A percentile compares a stretch with the other conserved stretches of the same genome.
phyloP scores from a whole-genome alignment of 35 echinoderm and acorn worm genomes.

The Diadema setosum region DNA sequence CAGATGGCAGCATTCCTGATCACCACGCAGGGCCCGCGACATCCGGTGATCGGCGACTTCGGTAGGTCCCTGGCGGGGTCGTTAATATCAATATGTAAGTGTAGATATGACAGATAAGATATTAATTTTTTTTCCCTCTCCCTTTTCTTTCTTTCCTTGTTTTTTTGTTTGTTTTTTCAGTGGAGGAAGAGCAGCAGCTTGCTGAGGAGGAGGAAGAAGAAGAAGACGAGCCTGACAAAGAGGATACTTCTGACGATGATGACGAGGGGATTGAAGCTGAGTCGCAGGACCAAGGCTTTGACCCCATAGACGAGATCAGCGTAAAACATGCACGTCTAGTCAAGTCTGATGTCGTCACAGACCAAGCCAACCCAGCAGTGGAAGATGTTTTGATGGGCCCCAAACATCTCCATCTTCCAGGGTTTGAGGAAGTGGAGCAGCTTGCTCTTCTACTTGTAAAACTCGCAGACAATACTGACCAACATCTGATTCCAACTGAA shows the following conservation, averaged over 20 bases:
- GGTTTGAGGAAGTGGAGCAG: constrained; percentile 8
- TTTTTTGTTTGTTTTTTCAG: too few relatives aligned
- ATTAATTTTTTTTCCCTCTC: too few relatives aligned
- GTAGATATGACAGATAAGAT: too few relatives aligned
- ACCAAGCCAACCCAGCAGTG: not conserved
- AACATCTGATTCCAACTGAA: constrained; percentile 23
- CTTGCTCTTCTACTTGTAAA: constrained; percentile 4
- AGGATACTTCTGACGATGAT: not conserved
- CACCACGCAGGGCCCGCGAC: too few relatives aligned
- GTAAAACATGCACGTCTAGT: not conserved
- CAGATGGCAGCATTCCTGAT: too few relatives aligned
- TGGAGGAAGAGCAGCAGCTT: too few relatives aligned
- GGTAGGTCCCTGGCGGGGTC: too few relatives aligned
- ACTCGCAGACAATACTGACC: not conserved
- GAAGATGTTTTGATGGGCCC: constrained; percentile 23
- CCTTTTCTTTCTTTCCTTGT: too few relatives aligned
- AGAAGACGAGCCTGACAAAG: not conserved
- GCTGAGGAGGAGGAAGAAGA: not conserved
- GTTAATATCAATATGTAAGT: too few relatives aligned
- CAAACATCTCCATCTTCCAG: constrained; percentile 6
- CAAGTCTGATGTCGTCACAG: not conserved
- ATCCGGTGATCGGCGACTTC: too few relatives aligned
- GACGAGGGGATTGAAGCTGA: not conserved
- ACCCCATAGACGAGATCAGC: not conserved
- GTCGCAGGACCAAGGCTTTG: too few relatives aligned